These are phyloP conservation scores for Melanogrammus aeglefinus DNA, from an alignment of 2,797 vertebrate genomes.

Conservation along the genomic window DNA sequence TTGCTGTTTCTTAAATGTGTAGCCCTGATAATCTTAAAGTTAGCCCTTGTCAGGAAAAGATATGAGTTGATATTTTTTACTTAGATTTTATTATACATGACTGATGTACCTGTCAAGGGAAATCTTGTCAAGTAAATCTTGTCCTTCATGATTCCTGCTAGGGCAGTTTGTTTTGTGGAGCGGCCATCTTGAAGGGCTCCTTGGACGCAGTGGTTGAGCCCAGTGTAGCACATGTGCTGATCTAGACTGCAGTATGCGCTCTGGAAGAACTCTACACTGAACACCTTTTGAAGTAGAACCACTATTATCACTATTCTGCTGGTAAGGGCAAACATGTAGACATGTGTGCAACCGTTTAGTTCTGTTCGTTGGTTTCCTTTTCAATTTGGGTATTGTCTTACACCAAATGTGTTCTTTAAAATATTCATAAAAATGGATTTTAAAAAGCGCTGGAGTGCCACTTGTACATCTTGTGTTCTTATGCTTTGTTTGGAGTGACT, in stretches of 20 bases:
- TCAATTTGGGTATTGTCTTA: constrained; percentile 54
- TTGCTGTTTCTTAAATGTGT: constrained; percentile 17
- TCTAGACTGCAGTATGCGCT: constrained; percentile 28
- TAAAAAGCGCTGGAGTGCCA: constrained; percentile 48
- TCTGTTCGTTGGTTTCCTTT: constrained; percentile 6
- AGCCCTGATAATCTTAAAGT: constrained; percentile 13
- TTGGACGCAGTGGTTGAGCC: background rate
- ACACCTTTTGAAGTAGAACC: constrained; percentile 55
- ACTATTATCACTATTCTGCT: constrained; percentile 37
- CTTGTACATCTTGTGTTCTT: constrained; percentile 53
- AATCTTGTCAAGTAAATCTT: background rate
- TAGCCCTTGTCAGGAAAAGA: background rate
- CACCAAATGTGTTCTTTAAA: constrained; percentile 54
- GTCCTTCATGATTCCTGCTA: constrained; percentile 12
- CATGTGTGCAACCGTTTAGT: constrained; percentile 46
- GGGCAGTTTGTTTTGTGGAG: constrained; percentile 29
- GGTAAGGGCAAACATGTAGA: constrained; percentile 37
- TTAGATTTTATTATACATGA: background rate
- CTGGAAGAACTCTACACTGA: constrained; percentile 61
- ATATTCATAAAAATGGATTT: constrained; percentile 49
- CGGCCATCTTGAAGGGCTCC: background rate
- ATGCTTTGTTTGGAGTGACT: constrained; percentile 64
- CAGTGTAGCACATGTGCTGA: constrained; percentile 45
- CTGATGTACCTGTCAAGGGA: background rate
- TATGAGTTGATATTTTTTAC: background rate